Conservation (phyloP, 2,797 vertebrate species). For the Vultur gryphus region DNA sequence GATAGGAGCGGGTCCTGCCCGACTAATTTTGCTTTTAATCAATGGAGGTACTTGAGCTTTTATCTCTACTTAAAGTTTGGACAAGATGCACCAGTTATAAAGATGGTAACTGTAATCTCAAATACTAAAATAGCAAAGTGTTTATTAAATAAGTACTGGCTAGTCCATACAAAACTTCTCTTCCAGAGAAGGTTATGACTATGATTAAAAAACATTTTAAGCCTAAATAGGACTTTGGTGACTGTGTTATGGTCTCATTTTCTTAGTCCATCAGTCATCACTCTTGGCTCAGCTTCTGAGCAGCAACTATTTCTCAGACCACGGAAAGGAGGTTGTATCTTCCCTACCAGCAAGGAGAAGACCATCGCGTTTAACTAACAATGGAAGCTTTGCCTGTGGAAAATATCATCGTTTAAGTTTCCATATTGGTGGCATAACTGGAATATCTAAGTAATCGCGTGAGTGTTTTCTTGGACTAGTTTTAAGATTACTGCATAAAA, state of each 20-base stretch:
- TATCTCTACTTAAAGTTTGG: not conserved
- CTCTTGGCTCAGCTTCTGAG: not conserved
- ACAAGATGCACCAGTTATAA: not conserved
- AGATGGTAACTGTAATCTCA: not conserved
- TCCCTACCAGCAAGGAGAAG: not conserved
- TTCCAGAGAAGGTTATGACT: not conserved
- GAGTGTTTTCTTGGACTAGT: conserved; percentile 40
- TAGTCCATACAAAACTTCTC: not conserved
- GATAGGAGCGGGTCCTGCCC: not conserved
- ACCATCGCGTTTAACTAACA: not conserved
- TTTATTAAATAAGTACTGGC: not conserved
- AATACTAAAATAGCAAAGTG: not conserved
- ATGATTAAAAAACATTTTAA: not conserved
- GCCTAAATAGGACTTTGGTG: not conserved
- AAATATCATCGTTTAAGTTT: conserved; percentile 37
- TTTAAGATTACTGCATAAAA: conserved; percentile 40
- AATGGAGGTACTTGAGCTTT: not conserved
- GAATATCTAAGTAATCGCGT: conserved; percentile 49
- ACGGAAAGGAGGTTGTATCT: not conserved
- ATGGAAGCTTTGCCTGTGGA: conserved; percentile 7
- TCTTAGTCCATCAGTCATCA: not conserved
- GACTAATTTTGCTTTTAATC: not conserved
- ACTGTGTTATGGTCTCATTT: not conserved
- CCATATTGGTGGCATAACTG: conserved; percentile 43
- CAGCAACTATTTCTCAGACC: not conserved